Conservation (phyloP, 2,113 vertebrate species). For the Hemichromis elongatus region DNA sequence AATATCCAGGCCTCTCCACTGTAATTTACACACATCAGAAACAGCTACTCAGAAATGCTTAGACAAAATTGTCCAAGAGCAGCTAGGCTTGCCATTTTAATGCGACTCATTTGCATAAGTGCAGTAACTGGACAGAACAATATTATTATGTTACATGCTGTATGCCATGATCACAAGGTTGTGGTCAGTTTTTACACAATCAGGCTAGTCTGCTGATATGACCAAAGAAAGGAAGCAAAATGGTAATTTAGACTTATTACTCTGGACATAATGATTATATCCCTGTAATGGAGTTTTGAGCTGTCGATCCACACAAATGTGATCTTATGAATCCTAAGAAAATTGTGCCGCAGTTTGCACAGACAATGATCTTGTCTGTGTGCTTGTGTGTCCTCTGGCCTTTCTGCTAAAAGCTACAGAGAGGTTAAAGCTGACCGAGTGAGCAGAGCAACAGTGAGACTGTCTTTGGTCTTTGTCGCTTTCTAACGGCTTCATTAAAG, state of each 20-base stretch:
- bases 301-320: background rate
- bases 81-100: background rate
- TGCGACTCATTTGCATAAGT: background rate
- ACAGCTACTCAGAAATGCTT: constrained; percentile 5
- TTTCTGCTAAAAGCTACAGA: background rate
- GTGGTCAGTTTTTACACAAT: background rate
- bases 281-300: background rate
- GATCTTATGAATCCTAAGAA: background rate
- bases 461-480: background rate
- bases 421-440: background rate
- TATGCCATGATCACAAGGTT: background rate
- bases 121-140: background rate
- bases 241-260: background rate
- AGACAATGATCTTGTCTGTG: background rate
- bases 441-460: background rate
- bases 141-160: background rate
- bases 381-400: background rate
- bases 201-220: background rate
- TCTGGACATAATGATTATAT: background rate
- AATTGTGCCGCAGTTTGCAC: background rate
- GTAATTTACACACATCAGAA: constrained; percentile 29
- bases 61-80: background rate
- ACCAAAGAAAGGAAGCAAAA: background rate
- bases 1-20: constrained; percentile 12
- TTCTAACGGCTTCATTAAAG: background rate